These are phyloP conservation scores for Microctenopoma stevenorrisi DNA, from an alignment of 2,797 vertebrate genomes.

Conservation along the genomic window DNA sequence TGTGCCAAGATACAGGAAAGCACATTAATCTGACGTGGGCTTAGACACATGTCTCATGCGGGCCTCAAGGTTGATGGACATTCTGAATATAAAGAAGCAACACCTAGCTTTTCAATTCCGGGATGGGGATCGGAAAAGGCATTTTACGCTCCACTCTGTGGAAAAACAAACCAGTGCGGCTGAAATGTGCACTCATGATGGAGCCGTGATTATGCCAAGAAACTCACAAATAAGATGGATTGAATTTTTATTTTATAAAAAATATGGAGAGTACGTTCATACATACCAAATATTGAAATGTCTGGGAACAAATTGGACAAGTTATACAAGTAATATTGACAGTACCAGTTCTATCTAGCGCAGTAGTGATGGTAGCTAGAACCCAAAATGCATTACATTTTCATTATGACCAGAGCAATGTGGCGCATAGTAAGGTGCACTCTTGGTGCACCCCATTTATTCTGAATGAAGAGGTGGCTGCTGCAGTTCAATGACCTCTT, in stretches of 20 bases:
- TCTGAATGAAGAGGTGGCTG: constrained; percentile 85
- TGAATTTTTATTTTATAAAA: constrained; percentile 25
- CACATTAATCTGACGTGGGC: constrained; percentile 52
- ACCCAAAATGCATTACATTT: constrained; percentile 84
- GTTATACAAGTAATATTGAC: constrained; percentile 72
- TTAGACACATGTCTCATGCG: constrained; percentile 51
- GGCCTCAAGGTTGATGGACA: constrained; percentile 52
- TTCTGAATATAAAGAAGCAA: constrained; percentile 29
- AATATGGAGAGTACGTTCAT: constrained; percentile 33
- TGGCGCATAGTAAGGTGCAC: constrained; percentile 80
- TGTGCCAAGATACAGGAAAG: constrained; percentile 68
- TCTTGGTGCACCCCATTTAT: constrained; percentile 85
- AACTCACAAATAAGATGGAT: constrained; percentile 49
- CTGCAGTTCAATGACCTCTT: constrained; percentile 86
- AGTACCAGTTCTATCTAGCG: constrained; percentile 63
- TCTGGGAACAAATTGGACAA: constrained; percentile 64
- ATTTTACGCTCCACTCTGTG: neutral
- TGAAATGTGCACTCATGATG: constrained; percentile 16
- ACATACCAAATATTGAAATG: constrained; percentile 45
- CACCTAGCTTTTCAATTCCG: constrained; percentile 41
- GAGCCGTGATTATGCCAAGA: constrained; percentile 18
- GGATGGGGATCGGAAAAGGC: constrained; percentile 5
- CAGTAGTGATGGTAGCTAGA: constrained; percentile 68
- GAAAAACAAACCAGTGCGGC: constrained; percentile 12
- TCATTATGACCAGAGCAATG: constrained; percentile 83